Evolutionary conservation across 2,113 vertebrate species (phyloP), one percentile per base, ranked within the genome.

Genomic region (Salvelinus namaycush): DNA sequence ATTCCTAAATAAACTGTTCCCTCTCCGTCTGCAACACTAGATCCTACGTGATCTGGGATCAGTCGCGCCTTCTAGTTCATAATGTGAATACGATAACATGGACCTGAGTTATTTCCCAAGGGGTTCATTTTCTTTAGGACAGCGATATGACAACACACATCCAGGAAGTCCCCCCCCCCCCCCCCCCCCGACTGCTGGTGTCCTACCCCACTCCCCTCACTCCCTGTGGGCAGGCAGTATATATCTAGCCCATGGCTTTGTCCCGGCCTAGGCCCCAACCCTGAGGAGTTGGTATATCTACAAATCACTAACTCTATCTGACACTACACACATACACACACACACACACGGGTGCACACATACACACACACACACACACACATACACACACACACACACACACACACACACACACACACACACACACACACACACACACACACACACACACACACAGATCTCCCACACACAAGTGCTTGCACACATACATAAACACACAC

Each of bases 271-370:
- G 13, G 65, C 13, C 65, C 7, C 8, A 24, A 3, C 65, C 65
- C 27, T 67, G 65, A 24, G 65, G 65, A 26, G 62, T 65, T 26
- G 26, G 65, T 29, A 29, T 31, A 67, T 34, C 27, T 14, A 14
- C 27, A 16, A 13, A 67, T 67, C 65, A 67, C 65, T 24, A 69
- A 44, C 34, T 69, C 68, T 22, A 29, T 69, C 18, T 69, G 31
- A 69, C 68, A 69, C 34, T 5, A 20, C 7, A 44, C 29, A 44
- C 68, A 69, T 18, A 69, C 34, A 27, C 64, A 66, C 60, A 64
- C 62, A 64, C 62, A 31, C 18, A 39, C 26, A 26, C 26, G 29
- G 29, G 29, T 4, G 29, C 16, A 20, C 68, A 69, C 31, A 44
- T 18, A 44, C 8, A 44, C 6, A n/a, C 16, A 44, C 34, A 44